A percentile compares a stretch with the other conserved stretches of the same genome.
Conservation (phyloP, 2,113 vertebrate genomes). For the Atlantisia rogersi region DNA sequence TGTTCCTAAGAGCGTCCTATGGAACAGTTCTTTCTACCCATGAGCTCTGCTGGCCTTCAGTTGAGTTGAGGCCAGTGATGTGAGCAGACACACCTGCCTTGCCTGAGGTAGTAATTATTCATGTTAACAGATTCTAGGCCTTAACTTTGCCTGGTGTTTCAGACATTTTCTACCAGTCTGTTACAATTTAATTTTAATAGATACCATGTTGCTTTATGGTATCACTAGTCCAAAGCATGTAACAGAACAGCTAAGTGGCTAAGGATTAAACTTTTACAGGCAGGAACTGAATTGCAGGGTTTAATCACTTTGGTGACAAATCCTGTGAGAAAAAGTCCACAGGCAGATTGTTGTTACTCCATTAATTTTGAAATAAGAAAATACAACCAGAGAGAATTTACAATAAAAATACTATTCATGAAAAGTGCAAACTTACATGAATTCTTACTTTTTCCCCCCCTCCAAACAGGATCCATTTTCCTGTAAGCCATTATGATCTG, state of each 20-base stretch:
- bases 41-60: background rate
- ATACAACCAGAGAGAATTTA: background rate
- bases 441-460: background rate
- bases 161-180: background rate
- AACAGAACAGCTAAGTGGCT: background rate
- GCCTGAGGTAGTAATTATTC: background rate
- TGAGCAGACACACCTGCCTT: background rate
- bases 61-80: background rate
- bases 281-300: background rate
- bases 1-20: background rate
- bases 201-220: background rate
- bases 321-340: background rate
- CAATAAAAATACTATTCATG: background rate
- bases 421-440: background rate
- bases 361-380: background rate
- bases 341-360: background rate
- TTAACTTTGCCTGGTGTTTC: background rate
- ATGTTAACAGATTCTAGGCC: background rate
- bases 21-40: background rate
- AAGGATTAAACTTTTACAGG: constrained; percentile 24
- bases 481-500: background rate
- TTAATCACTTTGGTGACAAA: background rate
- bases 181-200: constrained; percentile 22
- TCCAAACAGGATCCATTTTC: background rate
- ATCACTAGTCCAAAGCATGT: background rate